Evolutionary conservation across 1,140 invertebrate species (phyloP), one percentile per base, ranked within the genome.

Genomic region (Drosophila virilis): DNA sequence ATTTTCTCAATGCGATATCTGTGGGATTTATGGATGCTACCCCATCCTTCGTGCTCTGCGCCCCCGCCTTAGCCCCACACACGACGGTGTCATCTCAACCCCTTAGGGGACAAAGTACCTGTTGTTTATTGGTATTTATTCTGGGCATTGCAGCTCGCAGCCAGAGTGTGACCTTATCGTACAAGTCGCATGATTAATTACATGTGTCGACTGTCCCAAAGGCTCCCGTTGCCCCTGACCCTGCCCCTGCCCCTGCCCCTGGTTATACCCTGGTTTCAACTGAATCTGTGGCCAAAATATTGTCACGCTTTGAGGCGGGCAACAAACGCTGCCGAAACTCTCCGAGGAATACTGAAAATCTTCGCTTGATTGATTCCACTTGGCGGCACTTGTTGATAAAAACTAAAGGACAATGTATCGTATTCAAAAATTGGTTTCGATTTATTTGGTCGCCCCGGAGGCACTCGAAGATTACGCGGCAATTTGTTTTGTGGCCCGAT

Each of bases 281-380:
- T 61, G 82, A 86, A 86, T 68, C 35, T 86, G 79, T 88, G 79
- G 83, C 83, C 83, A 88, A 88, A 88, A 89, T 88, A 89, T 88
- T 88, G 83, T 88, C 83, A 88, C 83, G 83, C 82, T 86, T 88
- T 66, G 82, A 68, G 55, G 59, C 50, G 22, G 65, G 59, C 40
- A 57, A 51, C 32, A 62, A 74, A 70, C 50, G 46, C 13, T 45
- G 45, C 69, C 67, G 58, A 78, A 43, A 66, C 45, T 74, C 83
- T 83, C 83, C 40, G 66, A 89, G 84, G 83, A 88, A 79, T 65
- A 71, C 58, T 8, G 40, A 15, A 62, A 68, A 55, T 57, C 17
- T 15, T 37, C 51, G 52, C 72, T 88, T 88, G 83, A 88, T 88
- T 88, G 83, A 88, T 88, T 83, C 83, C 84, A 88, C 69, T 83